These are phyloP conservation scores for Eufriesea mexicana DNA, from an alignment of 1,140 invertebrate species.

Conservation along the genomic window DNA sequence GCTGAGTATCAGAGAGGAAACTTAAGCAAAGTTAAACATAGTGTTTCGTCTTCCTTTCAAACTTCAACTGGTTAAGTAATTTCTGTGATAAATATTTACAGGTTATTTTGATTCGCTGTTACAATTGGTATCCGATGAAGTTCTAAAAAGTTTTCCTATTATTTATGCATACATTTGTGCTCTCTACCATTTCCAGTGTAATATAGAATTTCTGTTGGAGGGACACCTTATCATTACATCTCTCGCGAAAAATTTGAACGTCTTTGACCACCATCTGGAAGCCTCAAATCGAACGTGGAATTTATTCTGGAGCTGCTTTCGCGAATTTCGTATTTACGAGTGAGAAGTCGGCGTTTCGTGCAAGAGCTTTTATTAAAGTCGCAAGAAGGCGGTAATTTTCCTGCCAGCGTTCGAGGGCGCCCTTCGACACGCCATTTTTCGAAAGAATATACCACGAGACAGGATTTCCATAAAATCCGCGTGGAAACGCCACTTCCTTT, in stretches of 20 bases:
- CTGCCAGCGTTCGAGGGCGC: no score
- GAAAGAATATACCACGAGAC: not conserved
- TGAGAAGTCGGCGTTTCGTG: not conserved
- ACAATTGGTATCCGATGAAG: no score
- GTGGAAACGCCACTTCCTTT: not conserved
- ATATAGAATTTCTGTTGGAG: not conserved
- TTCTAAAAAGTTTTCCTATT: no score
- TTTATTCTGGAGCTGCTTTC: not conserved
- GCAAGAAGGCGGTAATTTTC: not conserved
- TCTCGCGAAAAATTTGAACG: not conserved
- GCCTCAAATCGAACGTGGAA: not conserved
- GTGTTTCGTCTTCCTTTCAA: no score
- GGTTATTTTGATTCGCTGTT: no score
- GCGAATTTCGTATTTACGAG: not conserved
- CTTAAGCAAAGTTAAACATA: no score
- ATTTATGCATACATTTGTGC: not conserved
- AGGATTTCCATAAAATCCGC: not conserved
- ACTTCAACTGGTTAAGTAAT: no score
- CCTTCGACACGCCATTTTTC: not conserved
- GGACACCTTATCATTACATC: not conserved
- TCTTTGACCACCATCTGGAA: not conserved
- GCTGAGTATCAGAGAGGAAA: no score
- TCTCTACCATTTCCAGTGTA: not conserved
- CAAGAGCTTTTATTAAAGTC: slow-evolving; percentile 13
- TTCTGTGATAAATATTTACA: no score